Percentiles rank a stretch among this genome's conserved stretches.
Conservation (phyloP, 35 echinoderm and acorn worm genomes). For the Heliocidaris tuberculata region DNA sequence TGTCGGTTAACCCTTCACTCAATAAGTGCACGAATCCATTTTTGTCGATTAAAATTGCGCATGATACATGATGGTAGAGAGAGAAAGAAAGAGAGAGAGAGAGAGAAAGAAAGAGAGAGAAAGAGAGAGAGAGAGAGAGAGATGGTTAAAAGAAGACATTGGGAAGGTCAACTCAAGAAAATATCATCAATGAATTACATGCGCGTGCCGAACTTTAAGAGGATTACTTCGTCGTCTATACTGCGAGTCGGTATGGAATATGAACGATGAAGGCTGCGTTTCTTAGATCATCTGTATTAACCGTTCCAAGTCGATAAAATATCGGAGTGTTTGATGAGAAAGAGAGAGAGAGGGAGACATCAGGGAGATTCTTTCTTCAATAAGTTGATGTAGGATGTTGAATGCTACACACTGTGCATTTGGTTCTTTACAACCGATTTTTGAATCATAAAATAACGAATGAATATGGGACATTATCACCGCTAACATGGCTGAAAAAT, state of each 20-base stretch:
- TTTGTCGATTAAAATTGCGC: background rate
- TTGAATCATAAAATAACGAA: no score
- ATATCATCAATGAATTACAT: background rate
- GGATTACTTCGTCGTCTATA: background rate
- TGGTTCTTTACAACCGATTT: background rate
- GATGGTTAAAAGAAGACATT: background rate
- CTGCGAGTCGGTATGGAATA: background rate
- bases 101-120: no score
- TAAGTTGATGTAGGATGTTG: background rate
- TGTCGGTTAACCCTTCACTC: background rate
- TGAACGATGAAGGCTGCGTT: background rate
- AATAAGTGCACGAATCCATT: background rate
- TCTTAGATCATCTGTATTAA: background rate
- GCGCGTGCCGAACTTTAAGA: background rate
- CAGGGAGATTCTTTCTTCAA: background rate
- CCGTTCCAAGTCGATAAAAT: background rate
- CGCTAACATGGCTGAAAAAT: no score
- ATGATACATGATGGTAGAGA: background rate
- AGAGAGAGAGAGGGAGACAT: background rate
- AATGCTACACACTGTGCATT: background rate
- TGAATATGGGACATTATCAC: no score
- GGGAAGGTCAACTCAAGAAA: background rate
- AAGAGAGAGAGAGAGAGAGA: background rate
- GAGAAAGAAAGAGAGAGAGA: no score
- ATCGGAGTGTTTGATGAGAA: background rate